These are phyloP conservation scores for Oncorhynchus clarkii DNA, from an alignment of 2,113 vertebrate genomes.

Conservation along the genomic window DNA sequence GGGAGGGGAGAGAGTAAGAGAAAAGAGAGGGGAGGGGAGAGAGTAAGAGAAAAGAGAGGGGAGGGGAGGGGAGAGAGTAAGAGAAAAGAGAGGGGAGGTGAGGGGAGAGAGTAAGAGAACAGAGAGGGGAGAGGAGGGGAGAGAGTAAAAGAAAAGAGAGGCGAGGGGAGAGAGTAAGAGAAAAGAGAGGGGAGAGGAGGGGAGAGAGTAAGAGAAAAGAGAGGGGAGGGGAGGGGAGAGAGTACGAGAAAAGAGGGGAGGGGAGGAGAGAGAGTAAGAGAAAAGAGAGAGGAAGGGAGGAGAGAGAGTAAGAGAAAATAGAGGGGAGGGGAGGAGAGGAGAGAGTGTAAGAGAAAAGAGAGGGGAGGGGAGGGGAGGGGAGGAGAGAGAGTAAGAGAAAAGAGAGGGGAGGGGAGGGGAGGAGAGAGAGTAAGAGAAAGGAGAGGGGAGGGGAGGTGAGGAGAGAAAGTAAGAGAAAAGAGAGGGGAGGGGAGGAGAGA, in stretches of 20 bases:
- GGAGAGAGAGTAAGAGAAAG: background rate
- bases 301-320: background rate
- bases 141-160: background rate
- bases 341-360: background rate
- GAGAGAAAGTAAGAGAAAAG: background rate
- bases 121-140: background rate
- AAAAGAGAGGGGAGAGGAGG: conserved; percentile 9
- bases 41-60: background rate
- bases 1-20: too few species aligned
- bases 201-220: background rate
- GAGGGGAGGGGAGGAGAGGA: background rate
- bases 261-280: background rate
- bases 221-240: conserved; percentile 1
- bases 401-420: background rate
- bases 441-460: conserved; percentile 15
- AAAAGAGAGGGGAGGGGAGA: too few species aligned
- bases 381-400: too few species aligned
- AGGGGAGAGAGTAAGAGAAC: background rate
- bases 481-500: background rate
- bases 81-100: conserved; percentile 19
- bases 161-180: conserved; percentile 19
- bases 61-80: conserved; percentile 13
- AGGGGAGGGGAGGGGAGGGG: background rate
- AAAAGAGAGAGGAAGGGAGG: background rate
- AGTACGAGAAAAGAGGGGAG: conserved; percentile 16